Percentiles rank a stretch among this genome's conserved stretches.
Conservation (phyloP, 2,113 vertebrate genomes). For the Leucopsar rothschildi region DNA sequence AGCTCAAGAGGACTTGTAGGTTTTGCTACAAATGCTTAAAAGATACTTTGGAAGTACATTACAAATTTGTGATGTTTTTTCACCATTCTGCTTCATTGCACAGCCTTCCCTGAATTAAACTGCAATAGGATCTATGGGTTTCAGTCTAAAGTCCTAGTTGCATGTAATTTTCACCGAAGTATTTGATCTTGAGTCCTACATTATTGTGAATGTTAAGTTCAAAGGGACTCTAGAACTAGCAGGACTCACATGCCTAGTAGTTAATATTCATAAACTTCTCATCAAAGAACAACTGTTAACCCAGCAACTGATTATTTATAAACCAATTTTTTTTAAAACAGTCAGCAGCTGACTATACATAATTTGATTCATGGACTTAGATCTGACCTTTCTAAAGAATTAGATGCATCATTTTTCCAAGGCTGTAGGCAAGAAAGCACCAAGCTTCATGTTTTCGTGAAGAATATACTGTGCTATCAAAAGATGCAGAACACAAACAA, state of each 20-base stretch:
- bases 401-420: background rate
- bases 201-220: background rate
- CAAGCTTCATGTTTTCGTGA: background rate
- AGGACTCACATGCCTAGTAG: background rate
- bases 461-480: background rate
- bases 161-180: background rate
- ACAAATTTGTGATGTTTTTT: background rate
- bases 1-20: background rate
- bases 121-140: background rate
- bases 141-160: background rate
- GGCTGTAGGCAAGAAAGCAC: background rate
- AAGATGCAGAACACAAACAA: background rate
- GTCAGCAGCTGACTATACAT: background rate
- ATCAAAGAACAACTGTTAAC: conserved; percentile 9
- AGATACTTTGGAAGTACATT: background rate
- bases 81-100: background rate
- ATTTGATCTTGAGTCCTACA: background rate
- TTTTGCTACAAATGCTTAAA: background rate
- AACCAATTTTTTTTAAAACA: background rate
- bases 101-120: background rate
- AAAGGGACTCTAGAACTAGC: background rate
- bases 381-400: background rate
- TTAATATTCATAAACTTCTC: conserved; percentile 9
- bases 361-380: background rate
- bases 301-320: conserved; percentile 7